Percentiles rank a stretch among this genome's conserved stretches.
Evolutionary conservation across 2,888 invertebrate species (phyloP).

Genomic region (Ethmia dodecea): DNA sequence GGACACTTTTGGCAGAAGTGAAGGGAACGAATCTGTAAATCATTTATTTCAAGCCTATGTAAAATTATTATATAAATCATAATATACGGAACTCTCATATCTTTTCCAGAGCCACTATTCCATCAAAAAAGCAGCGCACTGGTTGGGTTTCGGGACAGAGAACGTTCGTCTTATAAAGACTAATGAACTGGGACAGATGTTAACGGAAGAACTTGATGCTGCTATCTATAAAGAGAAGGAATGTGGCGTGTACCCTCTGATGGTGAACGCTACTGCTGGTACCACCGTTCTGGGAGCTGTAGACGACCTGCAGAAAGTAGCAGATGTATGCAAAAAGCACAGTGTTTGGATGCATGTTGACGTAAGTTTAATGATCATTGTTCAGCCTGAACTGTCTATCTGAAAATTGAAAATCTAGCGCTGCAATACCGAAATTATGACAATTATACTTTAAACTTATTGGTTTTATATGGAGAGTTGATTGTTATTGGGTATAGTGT

Average conservation of each 20-base stretch:
- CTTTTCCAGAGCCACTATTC: constrained; percentile 88
- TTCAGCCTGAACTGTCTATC: too few species aligned
- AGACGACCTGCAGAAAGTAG: constrained; percentile 83
- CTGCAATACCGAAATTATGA: too few species aligned
- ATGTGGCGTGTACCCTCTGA: constrained; percentile 78
- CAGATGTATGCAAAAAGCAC: constrained; percentile 82
- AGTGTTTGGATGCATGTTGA: constrained; percentile 90
- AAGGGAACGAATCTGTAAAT: too few species aligned
- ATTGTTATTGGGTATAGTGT: too few species aligned
- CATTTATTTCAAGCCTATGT: too few species aligned
- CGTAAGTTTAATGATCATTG: constrained; percentile 79
- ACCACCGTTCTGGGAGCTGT: constrained; percentile 92
- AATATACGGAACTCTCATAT: too few species aligned
- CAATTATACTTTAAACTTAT: too few species aligned
- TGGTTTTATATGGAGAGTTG: not conserved
- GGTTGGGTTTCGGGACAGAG: constrained; percentile 90
- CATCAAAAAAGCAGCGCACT: constrained; percentile 86
- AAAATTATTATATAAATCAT: too few species aligned
- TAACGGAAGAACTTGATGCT: constrained; percentile 75
- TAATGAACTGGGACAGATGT: constrained; percentile 83
- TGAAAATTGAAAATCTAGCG: too few species aligned
- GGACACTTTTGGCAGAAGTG: too few species aligned
- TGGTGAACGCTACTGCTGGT: constrained; percentile 87
- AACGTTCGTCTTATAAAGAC: constrained; percentile 81
- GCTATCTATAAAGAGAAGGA: constrained; percentile 68